A percentile compares a stretch with the other conserved stretches of the same genome.
Conservation (phyloP, 1,140 invertebrate species). For the Cepaea nemoralis region DNA sequence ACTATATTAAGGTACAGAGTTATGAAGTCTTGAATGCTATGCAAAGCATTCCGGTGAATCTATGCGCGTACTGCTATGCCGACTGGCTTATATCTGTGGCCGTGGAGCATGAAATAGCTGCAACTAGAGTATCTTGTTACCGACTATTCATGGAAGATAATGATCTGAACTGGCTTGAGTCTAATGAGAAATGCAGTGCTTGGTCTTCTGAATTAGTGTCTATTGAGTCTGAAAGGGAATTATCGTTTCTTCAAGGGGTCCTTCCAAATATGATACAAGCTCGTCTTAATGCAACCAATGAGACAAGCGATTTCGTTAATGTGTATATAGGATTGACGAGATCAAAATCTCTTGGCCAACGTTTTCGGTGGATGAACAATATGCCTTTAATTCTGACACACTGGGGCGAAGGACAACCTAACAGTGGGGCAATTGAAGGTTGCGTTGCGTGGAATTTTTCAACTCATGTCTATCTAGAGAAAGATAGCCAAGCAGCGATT, state of each 20-base stretch:
- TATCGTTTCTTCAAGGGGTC: background rate
- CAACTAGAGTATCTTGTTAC: slow-evolving; percentile 7
- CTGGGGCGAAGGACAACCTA: slow-evolving; percentile 1
- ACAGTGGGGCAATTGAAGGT: background rate
- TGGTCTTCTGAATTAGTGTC: background rate
- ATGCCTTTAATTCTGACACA: background rate
- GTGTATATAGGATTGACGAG: background rate
- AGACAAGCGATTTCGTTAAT: background rate
- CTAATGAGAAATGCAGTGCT: background rate
- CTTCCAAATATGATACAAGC: background rate
- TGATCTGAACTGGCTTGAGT: background rate
- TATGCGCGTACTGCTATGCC: background rate
- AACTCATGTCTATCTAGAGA: background rate
- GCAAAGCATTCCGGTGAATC: background rate
- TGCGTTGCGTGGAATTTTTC: slow-evolving; percentile 12
- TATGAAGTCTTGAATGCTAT: background rate
- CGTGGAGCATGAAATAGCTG: background rate
- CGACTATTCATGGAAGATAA: background rate
- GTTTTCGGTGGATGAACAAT: slow-evolving; percentile 11
- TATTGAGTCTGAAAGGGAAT: background rate
- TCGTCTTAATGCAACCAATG: background rate
- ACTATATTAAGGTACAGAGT: background rate
- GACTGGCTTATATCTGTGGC: background rate
- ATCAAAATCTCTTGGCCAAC: background rate
- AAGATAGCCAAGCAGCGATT: background rate